Evolutionary conservation across 2,797 vertebrate species (phyloP).

Genomic region (Botia almorhae): DNA sequence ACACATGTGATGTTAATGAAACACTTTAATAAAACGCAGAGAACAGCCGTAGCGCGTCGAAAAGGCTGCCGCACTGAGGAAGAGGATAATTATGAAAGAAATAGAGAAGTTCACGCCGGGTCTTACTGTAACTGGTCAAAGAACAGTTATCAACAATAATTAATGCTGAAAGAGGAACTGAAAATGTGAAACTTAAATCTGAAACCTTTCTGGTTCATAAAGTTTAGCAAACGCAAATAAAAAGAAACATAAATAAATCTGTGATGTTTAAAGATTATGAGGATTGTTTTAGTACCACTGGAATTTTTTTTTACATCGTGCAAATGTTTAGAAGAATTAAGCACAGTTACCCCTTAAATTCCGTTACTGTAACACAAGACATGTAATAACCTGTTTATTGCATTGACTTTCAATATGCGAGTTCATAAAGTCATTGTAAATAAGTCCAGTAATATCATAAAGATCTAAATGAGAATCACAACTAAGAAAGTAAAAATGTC

Average conservation of each 20-base stretch:
- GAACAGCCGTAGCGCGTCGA: too few species aligned
- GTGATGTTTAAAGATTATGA: too few species aligned
- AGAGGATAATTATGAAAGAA: not conserved
- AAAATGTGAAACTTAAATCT: not conserved
- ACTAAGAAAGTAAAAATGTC: not conserved
- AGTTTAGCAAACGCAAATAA: not conserved
- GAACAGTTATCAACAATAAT: not conserved
- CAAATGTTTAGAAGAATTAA: too few species aligned
- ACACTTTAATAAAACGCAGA: too few species aligned
- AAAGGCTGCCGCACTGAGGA: not conserved
- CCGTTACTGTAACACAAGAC: too few species aligned
- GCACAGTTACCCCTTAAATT: too few species aligned
- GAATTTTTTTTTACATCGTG: too few species aligned
- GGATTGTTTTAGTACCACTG: too few species aligned
- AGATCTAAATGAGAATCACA: not conserved
- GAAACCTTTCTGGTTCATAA: not conserved
- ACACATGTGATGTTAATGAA: not conserved
- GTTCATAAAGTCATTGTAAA: not conserved
- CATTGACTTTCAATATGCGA: not conserved
- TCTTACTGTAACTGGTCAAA: not conserved
- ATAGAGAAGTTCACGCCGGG: not conserved
- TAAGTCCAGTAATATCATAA: not conserved
- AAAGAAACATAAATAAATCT: too few species aligned
- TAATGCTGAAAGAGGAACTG: not conserved
- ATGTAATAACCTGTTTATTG: not conserved